A percentile compares a stretch with the other conserved stretches of the same genome.
These are phyloP conservation scores for Actenoides hombroni DNA, from an alignment of 2,113 vertebrate genomes.

Conservation along the genomic window DNA sequence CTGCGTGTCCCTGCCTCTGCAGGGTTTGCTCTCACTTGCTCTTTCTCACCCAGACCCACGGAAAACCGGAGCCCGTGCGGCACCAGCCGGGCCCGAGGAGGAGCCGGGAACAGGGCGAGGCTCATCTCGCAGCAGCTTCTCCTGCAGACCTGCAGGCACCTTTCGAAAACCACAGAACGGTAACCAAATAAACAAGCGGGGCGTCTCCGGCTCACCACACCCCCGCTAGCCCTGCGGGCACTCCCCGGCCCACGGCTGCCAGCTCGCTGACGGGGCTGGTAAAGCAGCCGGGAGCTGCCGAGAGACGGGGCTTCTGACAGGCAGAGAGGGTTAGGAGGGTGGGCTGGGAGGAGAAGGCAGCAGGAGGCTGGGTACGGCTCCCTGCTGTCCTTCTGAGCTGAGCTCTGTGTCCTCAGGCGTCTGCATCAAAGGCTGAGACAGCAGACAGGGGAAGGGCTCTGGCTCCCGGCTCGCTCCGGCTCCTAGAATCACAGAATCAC, in stretches of 20 bases:
- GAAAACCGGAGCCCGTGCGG: neutral
- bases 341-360: neutral
- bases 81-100: neutral
- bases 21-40: neutral
- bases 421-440: neutral
- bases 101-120: constrained; percentile 47
- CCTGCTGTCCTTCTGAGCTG: neutral
- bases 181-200: constrained; percentile 46
- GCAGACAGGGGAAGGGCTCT: neutral
- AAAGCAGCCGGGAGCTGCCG: neutral
- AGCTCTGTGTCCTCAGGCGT: neutral
- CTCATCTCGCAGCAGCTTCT: constrained; percentile 19
- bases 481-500: too few species aligned
- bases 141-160: constrained; percentile 67
- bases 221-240: neutral
- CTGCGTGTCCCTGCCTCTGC: neutral
- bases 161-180: constrained; percentile 42
- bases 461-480: neutral
- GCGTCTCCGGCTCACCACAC: constrained; percentile 23
- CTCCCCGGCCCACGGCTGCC: neutral
- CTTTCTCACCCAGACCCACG: neutral
- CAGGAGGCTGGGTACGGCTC: neutral
- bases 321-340: neutral
- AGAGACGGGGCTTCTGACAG: neutral
- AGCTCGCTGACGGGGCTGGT: neutral